Conservation (phyloP, 2,797 vertebrate species). For the Enteromius thamalakanensis region DNA sequence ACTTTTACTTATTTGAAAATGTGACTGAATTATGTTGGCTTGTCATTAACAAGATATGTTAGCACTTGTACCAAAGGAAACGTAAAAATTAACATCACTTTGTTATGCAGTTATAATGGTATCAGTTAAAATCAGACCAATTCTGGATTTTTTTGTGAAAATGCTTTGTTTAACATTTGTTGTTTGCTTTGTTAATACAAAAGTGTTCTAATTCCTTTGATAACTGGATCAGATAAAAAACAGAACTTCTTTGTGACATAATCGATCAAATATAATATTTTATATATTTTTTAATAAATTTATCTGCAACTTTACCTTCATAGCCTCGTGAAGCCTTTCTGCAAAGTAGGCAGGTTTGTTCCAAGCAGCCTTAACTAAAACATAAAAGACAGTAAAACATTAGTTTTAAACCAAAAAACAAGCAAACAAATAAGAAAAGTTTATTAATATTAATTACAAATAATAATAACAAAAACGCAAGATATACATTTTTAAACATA, state of each 20-base stretch:
- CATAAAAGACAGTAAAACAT: slow-evolving; percentile 11
- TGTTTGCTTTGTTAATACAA: no score
- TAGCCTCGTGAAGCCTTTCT: slow-evolving; percentile 86
- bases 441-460: not conserved
- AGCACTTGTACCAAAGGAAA: not conserved
- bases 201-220: not conserved
- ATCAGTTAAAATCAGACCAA: not conserved
- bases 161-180: not conserved
- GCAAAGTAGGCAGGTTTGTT: slow-evolving; percentile 89
- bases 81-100: not conserved
- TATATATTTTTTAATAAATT: not conserved
- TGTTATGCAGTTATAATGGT: not conserved
- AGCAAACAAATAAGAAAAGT: not conserved
- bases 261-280: not conserved
- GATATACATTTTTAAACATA: not conserved
- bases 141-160: not conserved
- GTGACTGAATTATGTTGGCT: not conserved
- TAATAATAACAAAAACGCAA: not conserved
- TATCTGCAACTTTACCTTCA: slow-evolving; percentile 81
- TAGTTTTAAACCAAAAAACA: not conserved
- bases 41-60: not conserved
- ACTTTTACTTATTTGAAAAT: not conserved
- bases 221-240: not conserved
- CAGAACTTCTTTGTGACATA: not conserved
- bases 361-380: slow-evolving; percentile 84